Evolutionary conservation across 2,113 vertebrate genomes (phyloP).

Genomic region (Scomber colias): DNA sequence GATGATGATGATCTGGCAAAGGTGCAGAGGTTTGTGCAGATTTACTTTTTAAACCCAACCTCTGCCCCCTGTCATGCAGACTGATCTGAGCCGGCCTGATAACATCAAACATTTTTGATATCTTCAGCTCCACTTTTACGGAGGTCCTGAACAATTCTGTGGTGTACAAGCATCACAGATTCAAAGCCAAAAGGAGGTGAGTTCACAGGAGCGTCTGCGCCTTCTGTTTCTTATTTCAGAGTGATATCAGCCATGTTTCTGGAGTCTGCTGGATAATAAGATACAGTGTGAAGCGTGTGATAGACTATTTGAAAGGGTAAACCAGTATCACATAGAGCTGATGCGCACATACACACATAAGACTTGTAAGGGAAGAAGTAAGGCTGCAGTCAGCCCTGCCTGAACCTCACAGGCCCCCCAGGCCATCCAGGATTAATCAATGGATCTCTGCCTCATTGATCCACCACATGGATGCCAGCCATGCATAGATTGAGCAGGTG

Average conservation of each 20-base stretch:
- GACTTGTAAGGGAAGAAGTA: constrained; percentile 10
- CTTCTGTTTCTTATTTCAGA: not conserved
- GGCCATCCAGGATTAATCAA: constrained; percentile 72
- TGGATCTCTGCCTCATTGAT: constrained; percentile 69
- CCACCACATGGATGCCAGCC: constrained; percentile 58
- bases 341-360: not conserved
- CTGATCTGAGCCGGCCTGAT: constrained; percentile 17
- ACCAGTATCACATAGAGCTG: not conserved
- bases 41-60: constrained; percentile 5
- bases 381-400: constrained; percentile 27
- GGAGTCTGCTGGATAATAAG: not conserved
- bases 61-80: not conserved
- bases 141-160: not conserved
- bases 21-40: not conserved
- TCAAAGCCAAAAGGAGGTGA: not conserved
- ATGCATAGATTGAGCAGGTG: constrained; percentile 66
- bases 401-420: constrained; percentile 25
- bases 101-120: constrained; percentile 22
- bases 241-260: not conserved
- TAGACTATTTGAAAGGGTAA: not conserved
- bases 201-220: not conserved
- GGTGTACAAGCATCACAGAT: not conserved
- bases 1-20: constrained; percentile 9
- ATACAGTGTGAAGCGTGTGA: not conserved
- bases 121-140: constrained; percentile 17